These are phyloP conservation scores for Harpagifer antarcticus DNA, from an alignment of 2,797 vertebrate species.

Conservation along the genomic window DNA sequence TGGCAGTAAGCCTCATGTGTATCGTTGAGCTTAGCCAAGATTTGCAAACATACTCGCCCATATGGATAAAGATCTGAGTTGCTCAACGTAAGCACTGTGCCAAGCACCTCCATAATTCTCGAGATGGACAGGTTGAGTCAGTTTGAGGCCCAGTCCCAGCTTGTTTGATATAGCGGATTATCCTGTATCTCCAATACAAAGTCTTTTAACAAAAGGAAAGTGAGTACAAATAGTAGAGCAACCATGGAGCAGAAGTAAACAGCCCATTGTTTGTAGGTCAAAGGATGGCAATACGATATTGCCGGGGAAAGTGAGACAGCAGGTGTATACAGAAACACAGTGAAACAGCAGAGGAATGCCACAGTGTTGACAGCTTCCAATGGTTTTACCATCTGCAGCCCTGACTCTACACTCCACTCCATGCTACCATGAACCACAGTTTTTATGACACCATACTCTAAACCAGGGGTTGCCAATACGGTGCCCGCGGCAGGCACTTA, in stretches of 20 bases:
- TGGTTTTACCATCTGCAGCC: conserved; percentile 9
- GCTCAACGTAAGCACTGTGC: conserved; percentile 55
- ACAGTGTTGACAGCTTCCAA: conserved; percentile 24
- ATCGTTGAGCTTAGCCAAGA: conserved; percentile 42
- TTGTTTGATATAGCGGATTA: conserved; percentile 56
- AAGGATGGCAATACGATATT: no score
- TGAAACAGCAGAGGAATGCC: neutral
- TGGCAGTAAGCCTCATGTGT: conserved; percentile 47
- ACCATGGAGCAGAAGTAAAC: no score
- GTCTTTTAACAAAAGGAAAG: conserved; percentile 13
- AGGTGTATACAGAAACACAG: conserved; percentile 1
- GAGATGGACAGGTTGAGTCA: conserved; percentile 56
- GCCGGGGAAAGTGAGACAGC: no score
- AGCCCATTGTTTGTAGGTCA: no score
- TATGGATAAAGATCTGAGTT: conserved; percentile 71
- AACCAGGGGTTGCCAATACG: no score
- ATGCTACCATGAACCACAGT: no score
- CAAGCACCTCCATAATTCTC: conserved; percentile 60
- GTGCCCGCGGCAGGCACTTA: no score
- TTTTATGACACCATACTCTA: no score
- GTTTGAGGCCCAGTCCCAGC: conserved; percentile 55
- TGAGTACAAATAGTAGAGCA: no score
- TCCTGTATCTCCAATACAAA: conserved; percentile 33
- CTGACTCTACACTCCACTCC: neutral
- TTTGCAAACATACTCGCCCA: conserved; percentile 28